phyloP scores from a whole-genome alignment of 2,113 vertebrate genomes.

The Azemiops feae region DNA sequence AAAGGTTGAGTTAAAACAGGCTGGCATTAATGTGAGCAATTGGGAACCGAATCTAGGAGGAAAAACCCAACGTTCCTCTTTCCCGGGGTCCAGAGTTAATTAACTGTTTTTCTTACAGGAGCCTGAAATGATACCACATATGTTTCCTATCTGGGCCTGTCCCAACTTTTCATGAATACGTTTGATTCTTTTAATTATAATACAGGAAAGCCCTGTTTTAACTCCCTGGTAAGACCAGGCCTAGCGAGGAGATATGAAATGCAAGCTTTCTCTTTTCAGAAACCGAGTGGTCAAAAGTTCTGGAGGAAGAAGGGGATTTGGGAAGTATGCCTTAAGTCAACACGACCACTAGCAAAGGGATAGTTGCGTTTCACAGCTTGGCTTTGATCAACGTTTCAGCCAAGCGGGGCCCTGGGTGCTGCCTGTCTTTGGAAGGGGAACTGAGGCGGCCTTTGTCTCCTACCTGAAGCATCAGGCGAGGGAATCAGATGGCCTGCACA shows the following conservation, averaged over 20 bases:
- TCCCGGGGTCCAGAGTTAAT: slow-evolving; percentile 32
- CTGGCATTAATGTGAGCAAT: slow-evolving; percentile 66
- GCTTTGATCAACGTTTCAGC: slow-evolving; percentile 79
- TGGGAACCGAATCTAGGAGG: slow-evolving; percentile 47
- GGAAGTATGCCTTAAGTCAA: slow-evolving; percentile 80
- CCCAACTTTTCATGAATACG: slow-evolving; percentile 41
- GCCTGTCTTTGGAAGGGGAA: slow-evolving; percentile 73
- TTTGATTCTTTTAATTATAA: slow-evolving; percentile 65
- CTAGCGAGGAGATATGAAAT: slow-evolving; percentile 58
- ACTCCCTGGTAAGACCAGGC: slow-evolving; percentile 33
- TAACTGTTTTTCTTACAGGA: slow-evolving; percentile 25
- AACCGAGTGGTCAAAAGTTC: slow-evolving; percentile 70
- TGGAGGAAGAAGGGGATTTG: slow-evolving; percentile 72
- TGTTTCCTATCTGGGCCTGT: slow-evolving; percentile 23
- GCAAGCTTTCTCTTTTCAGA: slow-evolving; percentile 56
- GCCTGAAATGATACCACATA: slow-evolving; percentile 3
- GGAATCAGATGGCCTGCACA: slow-evolving; percentile 67
- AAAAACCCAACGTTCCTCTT: neutral
- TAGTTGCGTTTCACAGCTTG: slow-evolving; percentile 76
- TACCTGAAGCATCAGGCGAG: slow-evolving; percentile 71
- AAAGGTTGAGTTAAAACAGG: slow-evolving; percentile 69
- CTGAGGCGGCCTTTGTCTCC: slow-evolving; percentile 78
- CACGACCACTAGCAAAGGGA: slow-evolving; percentile 71
- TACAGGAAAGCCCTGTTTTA: slow-evolving; percentile 58
- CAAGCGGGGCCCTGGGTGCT: slow-evolving; percentile 71